Evolutionary conservation across 2,888 invertebrate genomes (phyloP), one percentile per base, ranked within the genome.

Genomic region (Mythimna loreyi): DNA sequence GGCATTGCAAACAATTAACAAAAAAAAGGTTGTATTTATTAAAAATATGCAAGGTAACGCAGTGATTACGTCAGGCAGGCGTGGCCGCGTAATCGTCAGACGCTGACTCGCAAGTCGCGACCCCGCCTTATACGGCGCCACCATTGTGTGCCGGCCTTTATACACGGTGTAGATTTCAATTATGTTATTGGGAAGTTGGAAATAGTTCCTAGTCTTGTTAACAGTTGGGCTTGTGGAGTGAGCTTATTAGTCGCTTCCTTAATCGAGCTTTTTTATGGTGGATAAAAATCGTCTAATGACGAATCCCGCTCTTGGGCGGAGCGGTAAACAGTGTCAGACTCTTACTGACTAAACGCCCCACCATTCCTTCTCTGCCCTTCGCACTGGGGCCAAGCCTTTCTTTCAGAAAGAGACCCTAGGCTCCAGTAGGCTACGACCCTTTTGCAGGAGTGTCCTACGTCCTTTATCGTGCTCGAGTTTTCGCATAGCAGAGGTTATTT

Each of bases 1-100:
- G 43, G 19, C 45, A 67, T 75, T 72, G 65, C 72, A 74, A 83
- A 78, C 79, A 82, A 82, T 81, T 75, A 84, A 78, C 75, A 75
- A 83, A 84, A 62, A 30, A 88, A 89, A 88, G 82, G 81, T 67
- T 33, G 85, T 85, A 86, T 89, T 92, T 87, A 90, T 89, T 89
- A 89, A 88, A 91, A 94, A 94, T 86, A 88, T 93, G 94, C 95
- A 83, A 82, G 89, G 94, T 93, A 94, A 89, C 82, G 84, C 75
- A 78, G 85, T 88, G 76, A 87, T 89, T 88, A 87, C 87, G 81
- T 78, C 81, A 71, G 64, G 81, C 75, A 87, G 93, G 94, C 92
- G 93, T 85, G 90, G 90, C 86, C 84, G 84, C 72, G 88, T 93
- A 93, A 95, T 94, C 89, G 91, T 85, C 85, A 87, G 87, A 86